phyloP scores from a whole-genome alignment of 2,797 vertebrate species.

The Betta splendens region DNA sequence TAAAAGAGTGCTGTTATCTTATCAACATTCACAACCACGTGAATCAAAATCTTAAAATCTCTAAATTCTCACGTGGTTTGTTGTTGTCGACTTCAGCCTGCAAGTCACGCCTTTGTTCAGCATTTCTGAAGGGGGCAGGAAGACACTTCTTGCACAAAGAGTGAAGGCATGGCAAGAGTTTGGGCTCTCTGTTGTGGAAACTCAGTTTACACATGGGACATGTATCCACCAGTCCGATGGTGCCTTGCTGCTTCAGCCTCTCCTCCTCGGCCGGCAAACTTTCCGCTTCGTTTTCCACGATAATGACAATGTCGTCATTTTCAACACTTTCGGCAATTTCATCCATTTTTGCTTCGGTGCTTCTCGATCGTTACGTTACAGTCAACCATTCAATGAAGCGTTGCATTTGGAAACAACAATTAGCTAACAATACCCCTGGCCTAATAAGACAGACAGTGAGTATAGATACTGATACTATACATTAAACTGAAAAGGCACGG shows the following conservation, averaged over 20 bases:
- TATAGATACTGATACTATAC: neutral
- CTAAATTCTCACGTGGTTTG: conserved; percentile 69
- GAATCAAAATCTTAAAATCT: neutral
- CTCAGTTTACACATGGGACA: conserved; percentile 92
- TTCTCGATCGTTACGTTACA: neutral
- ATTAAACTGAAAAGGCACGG: neutral
- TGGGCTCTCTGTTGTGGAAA: conserved; percentile 94
- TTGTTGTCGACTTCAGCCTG: conserved; percentile 66
- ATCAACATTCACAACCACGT: neutral
- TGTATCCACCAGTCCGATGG: conserved; percentile 93
- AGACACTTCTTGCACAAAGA: conserved; percentile 95
- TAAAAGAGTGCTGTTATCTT: neutral
- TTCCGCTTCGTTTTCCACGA: conserved; percentile 94
- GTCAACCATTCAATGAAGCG: conserved; percentile 24
- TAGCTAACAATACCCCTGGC: neutral
- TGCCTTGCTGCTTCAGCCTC: conserved; percentile 82
- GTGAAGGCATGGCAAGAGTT: conserved; percentile 95
- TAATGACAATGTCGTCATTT: conserved; percentile 83
- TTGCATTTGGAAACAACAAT: conserved; percentile 37
- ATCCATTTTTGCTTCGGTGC: conserved; percentile 57
- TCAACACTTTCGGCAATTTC: conserved; percentile 67
- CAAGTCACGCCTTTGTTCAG: conserved; percentile 71
- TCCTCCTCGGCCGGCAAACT: conserved; percentile 91
- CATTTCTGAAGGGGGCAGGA: conserved; percentile 85
- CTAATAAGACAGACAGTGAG: neutral